Conservation (phyloP, 2,797 vertebrate species). For the Macrochelys suwanniensis region DNA sequence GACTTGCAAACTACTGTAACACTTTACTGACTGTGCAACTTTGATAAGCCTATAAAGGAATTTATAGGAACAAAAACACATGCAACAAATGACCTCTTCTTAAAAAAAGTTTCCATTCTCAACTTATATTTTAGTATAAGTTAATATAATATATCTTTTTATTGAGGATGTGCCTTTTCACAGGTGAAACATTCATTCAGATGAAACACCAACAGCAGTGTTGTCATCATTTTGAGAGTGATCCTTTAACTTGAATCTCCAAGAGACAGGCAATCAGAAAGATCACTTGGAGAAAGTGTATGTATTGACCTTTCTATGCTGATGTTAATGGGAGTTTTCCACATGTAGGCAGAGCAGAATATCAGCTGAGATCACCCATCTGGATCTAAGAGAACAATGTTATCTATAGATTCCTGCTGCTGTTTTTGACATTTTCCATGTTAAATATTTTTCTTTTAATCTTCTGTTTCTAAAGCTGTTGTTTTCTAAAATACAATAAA, state of each 20-base stretch:
- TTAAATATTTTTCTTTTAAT: constrained; percentile 48
- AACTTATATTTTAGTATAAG: not conserved
- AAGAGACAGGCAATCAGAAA: not conserved
- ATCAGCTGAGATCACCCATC: not conserved
- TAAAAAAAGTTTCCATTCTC: not conserved
- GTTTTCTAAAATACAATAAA: not conserved
- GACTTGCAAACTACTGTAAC: not conserved
- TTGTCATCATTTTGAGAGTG: not conserved
- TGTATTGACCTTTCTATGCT: not conserved
- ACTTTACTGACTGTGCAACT: not conserved
- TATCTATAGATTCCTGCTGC: not conserved
- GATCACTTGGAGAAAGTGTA: not conserved
- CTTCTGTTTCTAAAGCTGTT: not conserved
- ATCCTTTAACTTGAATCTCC: not conserved
- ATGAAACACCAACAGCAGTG: not conserved
- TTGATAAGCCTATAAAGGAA: not conserved
- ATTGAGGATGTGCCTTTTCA: not conserved
- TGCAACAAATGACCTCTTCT: not conserved
- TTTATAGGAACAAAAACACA: not conserved
- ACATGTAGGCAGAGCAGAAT: not conserved
- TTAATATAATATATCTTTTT: not conserved
- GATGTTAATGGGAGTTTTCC: not conserved
- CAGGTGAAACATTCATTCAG: not conserved
- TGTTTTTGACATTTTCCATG: not conserved
- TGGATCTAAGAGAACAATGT: not conserved